Conservation (phyloP, 2,113 vertebrate genomes). For the Lampris incognitus region DNA sequence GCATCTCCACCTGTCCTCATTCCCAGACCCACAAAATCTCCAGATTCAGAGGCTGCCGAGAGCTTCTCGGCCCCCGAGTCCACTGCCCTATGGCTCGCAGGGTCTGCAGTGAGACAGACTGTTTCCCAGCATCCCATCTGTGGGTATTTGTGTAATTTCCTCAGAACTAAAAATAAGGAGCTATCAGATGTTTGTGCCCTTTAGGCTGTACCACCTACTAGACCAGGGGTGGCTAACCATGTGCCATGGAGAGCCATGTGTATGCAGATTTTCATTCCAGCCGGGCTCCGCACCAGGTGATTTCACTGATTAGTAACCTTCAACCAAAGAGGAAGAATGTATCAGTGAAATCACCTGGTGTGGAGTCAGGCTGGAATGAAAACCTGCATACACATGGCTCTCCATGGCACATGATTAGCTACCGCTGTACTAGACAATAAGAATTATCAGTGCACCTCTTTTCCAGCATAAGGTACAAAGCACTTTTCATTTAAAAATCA, state of each 20-base stretch:
- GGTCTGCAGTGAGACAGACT: slow-evolving; percentile 16
- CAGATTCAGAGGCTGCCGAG: background rate
- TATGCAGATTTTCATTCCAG: too few relatives aligned
- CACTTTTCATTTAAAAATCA: too few relatives aligned
- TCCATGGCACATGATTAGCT: too few relatives aligned
- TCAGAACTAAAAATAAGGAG: background rate
- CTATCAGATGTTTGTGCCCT: background rate
- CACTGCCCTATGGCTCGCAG: slow-evolving; percentile 10
- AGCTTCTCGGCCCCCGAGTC: background rate
- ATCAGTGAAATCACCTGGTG: too few relatives aligned
- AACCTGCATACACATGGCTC: too few relatives aligned
- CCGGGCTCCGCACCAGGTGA: too few relatives aligned
- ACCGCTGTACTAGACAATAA: background rate
- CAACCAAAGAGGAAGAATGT: too few relatives aligned
- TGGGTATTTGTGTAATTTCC: background rate
- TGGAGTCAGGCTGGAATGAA: too few relatives aligned
- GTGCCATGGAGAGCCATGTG: too few relatives aligned
- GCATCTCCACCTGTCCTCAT: slow-evolving; percentile 61
- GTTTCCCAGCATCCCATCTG: background rate
- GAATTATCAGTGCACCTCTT: background rate
- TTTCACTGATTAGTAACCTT: too few relatives aligned
- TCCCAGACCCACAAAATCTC: slow-evolving; percentile 26
- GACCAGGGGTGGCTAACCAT: too few relatives aligned
- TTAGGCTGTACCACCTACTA: background rate
- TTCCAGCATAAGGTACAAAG: background rate